Conservation (phyloP, 2,797 vertebrate species). For the Lacerta viridis region DNA sequence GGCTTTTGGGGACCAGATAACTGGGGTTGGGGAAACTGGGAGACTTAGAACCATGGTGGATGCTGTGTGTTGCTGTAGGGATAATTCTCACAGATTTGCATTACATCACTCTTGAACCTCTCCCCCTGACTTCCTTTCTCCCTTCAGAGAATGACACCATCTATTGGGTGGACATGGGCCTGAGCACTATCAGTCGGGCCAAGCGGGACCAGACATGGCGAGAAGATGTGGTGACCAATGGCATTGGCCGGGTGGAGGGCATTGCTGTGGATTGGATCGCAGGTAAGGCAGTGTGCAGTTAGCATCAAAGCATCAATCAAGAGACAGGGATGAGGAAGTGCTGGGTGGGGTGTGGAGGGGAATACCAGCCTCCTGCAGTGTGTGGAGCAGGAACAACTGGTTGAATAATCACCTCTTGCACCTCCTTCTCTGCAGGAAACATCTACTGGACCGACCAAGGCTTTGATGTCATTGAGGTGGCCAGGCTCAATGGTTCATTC, state of each 20-base stretch:
- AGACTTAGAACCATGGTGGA: neutral
- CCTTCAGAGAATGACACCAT: constrained; percentile 94
- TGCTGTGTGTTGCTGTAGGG: neutral
- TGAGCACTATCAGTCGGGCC: constrained; percentile 97
- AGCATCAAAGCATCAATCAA: fast-evolving
- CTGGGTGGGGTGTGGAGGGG: neutral
- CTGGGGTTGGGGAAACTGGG: neutral
- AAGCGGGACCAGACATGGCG: constrained; percentile 98
- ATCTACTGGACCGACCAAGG: constrained; percentile 99
- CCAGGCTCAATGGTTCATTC: constrained; percentile 96
- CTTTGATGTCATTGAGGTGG: constrained; percentile 97
- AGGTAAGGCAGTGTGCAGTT: constrained; percentile 77
- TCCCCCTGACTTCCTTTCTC: fast-evolving
- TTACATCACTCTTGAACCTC: neutral
- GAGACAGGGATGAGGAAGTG: neutral
- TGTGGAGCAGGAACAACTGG: neutral
- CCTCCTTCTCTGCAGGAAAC: constrained; percentile 83
- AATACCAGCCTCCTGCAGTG: neutral
- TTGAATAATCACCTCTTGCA: no score
- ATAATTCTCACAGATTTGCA: neutral
- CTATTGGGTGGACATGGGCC: constrained; percentile 99
- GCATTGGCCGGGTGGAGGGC: constrained; percentile 96
- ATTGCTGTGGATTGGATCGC: constrained; percentile 98
- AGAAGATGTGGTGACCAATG: constrained; percentile 96
- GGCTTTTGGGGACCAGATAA: neutral